Conservation (phyloP, 2,113 vertebrate genomes). For the Ceratotherium simum region DNA sequence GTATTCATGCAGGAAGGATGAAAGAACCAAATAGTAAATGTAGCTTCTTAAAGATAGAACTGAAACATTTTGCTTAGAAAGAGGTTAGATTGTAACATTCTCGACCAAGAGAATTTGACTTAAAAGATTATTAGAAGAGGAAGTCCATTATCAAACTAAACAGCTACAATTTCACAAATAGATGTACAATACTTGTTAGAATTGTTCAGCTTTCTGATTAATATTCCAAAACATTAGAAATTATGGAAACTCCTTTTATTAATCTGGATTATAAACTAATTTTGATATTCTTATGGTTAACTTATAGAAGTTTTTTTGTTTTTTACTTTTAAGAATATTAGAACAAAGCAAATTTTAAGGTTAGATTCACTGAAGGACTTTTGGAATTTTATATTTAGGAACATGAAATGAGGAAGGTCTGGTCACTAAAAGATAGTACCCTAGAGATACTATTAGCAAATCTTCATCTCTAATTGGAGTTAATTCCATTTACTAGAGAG, state of each 20-base stretch:
- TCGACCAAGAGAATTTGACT: conserved; percentile 8
- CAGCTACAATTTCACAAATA: background rate
- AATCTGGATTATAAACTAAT: background rate
- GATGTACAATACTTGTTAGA: background rate
- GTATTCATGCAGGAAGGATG: background rate
- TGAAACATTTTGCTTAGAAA: conserved; percentile 42
- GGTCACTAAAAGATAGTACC: background rate
- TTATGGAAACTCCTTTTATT: background rate
- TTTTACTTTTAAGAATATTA: background rate
- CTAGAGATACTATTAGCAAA: background rate
- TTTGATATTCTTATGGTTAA: conserved; percentile 16
- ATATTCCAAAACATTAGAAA: conserved; percentile 9
- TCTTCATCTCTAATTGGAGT: conserved; percentile 26
- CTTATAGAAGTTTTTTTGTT: background rate
- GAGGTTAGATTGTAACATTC: background rate
- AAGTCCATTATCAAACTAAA: conserved; percentile 15
- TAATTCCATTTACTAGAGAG: background rate
- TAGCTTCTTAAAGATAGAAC: background rate
- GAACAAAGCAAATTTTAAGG: conserved; percentile 9
- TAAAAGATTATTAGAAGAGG: conserved; percentile 29
- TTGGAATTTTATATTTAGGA: conserved; percentile 21
- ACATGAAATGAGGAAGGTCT: background rate
- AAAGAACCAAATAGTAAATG: background rate
- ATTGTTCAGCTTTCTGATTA: conserved; percentile 1
- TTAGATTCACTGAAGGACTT: conserved; percentile 4